Percentiles rank a stretch among this genome's conserved stretches.
Conservation (phyloP, 2,888 invertebrate species). For the Serripes groenlandicus region DNA sequence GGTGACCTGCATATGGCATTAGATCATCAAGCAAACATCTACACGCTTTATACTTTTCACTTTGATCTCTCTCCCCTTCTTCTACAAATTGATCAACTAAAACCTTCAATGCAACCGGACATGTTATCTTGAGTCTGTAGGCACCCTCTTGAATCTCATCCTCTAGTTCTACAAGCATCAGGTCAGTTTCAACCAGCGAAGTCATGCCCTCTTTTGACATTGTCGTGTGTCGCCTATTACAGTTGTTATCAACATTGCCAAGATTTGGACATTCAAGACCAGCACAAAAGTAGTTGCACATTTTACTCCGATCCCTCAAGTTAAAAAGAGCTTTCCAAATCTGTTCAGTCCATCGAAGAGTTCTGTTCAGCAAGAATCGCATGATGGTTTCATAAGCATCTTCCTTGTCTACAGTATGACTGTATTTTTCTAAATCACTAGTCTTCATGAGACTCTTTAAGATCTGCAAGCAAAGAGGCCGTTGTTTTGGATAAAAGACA, state of each 20-base stretch:
- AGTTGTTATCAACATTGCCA: constrained; percentile 22
- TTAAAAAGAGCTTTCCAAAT: constrained; percentile 13
- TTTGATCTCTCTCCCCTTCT: neutral
- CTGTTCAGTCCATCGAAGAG: constrained; percentile 32
- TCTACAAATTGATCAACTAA: constrained; percentile 7
- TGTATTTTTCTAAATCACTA: constrained; percentile 19
- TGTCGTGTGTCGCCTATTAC: constrained; percentile 26
- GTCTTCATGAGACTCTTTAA: constrained; percentile 27
- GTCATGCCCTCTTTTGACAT: constrained; percentile 18
- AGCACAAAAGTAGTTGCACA: constrained; percentile 28
- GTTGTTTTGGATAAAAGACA: constrained; percentile 62
- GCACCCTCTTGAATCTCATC: constrained; percentile 51
- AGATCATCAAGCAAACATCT: constrained; percentile 52
- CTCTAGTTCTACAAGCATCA: constrained; percentile 57
- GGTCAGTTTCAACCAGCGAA: constrained; percentile 46
- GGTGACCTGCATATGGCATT: constrained; percentile 52
- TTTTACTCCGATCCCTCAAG: constrained; percentile 15
- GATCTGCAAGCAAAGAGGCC: constrained; percentile 66
- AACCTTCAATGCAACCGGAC: constrained; percentile 9
- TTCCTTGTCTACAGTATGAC: constrained; percentile 17
- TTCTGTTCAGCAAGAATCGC: constrained; percentile 45
- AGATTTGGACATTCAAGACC: constrained; percentile 30
- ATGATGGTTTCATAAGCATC: constrained; percentile 43
- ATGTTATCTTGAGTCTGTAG: constrained; percentile 7
- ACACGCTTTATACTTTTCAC: constrained; percentile 44